phyloP scores from a whole-genome alignment of 2,113 vertebrate species.

The Rhegmatorhina hoffmannsi region DNA sequence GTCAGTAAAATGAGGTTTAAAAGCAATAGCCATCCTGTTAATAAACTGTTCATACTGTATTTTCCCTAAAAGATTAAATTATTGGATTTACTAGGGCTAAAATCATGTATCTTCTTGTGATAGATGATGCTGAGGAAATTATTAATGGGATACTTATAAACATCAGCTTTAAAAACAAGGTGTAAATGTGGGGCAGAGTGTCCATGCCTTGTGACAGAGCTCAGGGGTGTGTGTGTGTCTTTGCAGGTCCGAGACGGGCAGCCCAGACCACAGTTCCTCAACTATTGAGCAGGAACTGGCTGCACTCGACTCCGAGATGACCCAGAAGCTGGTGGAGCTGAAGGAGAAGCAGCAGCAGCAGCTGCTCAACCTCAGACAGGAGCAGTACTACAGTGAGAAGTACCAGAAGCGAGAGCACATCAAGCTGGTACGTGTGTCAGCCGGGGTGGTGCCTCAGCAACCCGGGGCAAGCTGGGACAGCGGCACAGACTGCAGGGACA shows the following conservation, averaged over 20 bases:
- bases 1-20: neutral
- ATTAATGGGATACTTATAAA: neutral
- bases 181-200: neutral
- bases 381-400: slow-evolving; percentile 98
- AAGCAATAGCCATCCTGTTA: neutral
- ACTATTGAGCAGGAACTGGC: slow-evolving; percentile 87
- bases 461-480: neutral
- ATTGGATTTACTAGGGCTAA: neutral
- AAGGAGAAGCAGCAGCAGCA: slow-evolving; percentile 95
- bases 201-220: neutral
- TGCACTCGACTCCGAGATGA: slow-evolving; percentile 87
- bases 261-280: slow-evolving; percentile 84
- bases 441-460: neutral
- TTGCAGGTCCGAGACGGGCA: slow-evolving; percentile 79
- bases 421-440: slow-evolving; percentile 83
- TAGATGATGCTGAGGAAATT: neutral
- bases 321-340: slow-evolving; percentile 85
- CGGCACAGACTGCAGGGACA: fast-evolving
- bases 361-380: slow-evolving; percentile 92
- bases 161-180: neutral
- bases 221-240: neutral
- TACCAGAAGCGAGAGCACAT: slow-evolving; percentile 97
- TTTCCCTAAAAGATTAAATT: neutral
- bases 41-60: neutral
- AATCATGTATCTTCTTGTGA: neutral